A percentile compares a stretch with the other conserved stretches of the same genome.
Evolutionary conservation across 2,888 invertebrate genomes (phyloP).

Genomic region (Cabera pusaria): DNA sequence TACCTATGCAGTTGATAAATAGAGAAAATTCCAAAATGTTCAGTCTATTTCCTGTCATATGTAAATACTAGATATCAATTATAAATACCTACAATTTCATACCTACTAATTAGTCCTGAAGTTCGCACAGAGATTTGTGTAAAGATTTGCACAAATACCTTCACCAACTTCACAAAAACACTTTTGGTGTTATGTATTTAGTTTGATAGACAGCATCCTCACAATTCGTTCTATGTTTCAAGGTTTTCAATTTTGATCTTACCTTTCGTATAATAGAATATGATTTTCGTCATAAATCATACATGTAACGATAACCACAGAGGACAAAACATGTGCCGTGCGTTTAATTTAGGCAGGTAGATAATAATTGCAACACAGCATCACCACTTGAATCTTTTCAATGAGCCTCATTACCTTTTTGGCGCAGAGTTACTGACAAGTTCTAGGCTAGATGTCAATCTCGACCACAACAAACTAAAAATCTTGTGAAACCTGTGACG

Average conservation of each 20-base stretch:
- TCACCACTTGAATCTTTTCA: constrained; percentile 42
- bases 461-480: constrained; percentile 25
- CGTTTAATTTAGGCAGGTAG: constrained; percentile 35
- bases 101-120: no score
- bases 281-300: constrained; percentile 19
- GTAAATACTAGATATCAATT: no score
- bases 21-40: no score
- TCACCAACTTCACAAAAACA: no score
- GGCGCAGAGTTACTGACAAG: constrained; percentile 48
- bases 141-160: no score
- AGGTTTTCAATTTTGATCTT: constrained; percentile 7
- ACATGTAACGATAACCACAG: constrained; percentile 13
- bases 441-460: constrained; percentile 57
- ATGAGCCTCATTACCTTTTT: constrained; percentile 59
- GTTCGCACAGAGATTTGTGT: no score
- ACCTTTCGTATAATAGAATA: background rate
- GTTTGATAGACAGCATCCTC: no score
- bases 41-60: no score
- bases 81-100: no score
- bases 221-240: background rate
- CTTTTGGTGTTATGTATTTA: no score
- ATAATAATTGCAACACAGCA: constrained; percentile 41
- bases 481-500: constrained; percentile 36
- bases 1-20: no score
- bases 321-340: constrained; percentile 29